Base-by-base conservation (phyloP, 1,140 invertebrate genomes). In the Drosophila kikkawai region DNA sequence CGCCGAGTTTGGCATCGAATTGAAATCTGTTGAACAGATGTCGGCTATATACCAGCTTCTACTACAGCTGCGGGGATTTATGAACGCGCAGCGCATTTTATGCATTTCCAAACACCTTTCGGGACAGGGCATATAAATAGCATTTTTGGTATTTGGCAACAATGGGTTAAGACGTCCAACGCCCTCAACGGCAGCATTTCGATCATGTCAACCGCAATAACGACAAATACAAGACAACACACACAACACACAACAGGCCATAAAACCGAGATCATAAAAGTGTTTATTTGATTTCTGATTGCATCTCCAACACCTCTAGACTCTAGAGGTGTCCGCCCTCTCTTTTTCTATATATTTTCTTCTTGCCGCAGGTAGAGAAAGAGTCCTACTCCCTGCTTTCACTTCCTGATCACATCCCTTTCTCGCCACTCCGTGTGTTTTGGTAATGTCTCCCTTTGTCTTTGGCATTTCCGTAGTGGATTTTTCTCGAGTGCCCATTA, bases 11-110 rank as follows among this genome's bases (percentile, higher is more conserved):
- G 68, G 39, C 60, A 44, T 58, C 50, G 82, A 57, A 71, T 66
- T 83, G 87, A 91, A 91, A 91, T 91, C 87, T 91, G 87, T 91
- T 91, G 61, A 91, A 82, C 87, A 91, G 87, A 91, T 91, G 87
- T 91, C 61, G 69, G 80, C 70, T 56, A 60, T 44, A 80, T 51
- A 19, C 19, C 19, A 77, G 73, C 68, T 57, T 41, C 39, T 32
- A 11, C 47, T 29, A 50, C 37, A 19, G 42, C 55, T 58, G 29
- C 45, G 41, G 45, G 82, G 64, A 81, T 88, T 85, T 90, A 81
- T 80, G 75, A 70, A 61, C 53, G 42, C 45, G 37, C 22, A 57
- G 41, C 45, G 53, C 64, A 64, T 79, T 90, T 90, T 74, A 85
- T 90, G 85, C 75, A 64, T 90, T 85, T 80, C 48, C 82, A 76